A percentile compares a stretch with the other conserved stretches of the same genome.
These are phyloP conservation scores for Oeneis ivallda DNA, from an alignment of 2,888 invertebrate genomes.

Conservation along the genomic window DNA sequence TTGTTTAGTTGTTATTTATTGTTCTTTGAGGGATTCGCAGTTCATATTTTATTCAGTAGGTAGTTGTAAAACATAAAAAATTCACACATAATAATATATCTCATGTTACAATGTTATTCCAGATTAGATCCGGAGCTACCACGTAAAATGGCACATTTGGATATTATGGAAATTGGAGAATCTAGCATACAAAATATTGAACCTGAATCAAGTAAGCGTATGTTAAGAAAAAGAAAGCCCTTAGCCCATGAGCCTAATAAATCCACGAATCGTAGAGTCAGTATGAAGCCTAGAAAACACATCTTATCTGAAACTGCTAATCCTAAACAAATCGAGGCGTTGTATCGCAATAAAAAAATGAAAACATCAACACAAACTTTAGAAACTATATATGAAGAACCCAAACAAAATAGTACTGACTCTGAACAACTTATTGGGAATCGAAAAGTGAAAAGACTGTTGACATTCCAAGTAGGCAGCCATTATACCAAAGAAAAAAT, in stretches of 20 bases:
- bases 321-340: slow-evolving; percentile 75
- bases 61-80: too few species aligned
- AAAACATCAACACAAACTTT: slow-evolving; percentile 77
- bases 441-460: slow-evolving; percentile 80
- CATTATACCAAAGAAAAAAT: slow-evolving; percentile 80
- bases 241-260: slow-evolving; percentile 60
- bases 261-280: slow-evolving; percentile 71
- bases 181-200: slow-evolving; percentile 45
- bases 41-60: background rate
- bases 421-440: slow-evolving; percentile 73
- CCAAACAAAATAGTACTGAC: slow-evolving; percentile 69
- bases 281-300: slow-evolving; percentile 73
- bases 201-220: slow-evolving; percentile 54
- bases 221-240: slow-evolving; percentile 69
- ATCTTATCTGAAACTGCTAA: slow-evolving; percentile 63
- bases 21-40: background rate
- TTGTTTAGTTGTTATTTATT: background rate
- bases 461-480: slow-evolving; percentile 78
- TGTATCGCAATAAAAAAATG: slow-evolving; percentile 81
- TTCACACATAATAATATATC: background rate
- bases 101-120: slow-evolving; percentile 43
- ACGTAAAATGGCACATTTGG: slow-evolving; percentile 73
- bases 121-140: slow-evolving; percentile 69
- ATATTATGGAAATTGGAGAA: slow-evolving; percentile 70
- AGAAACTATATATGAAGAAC: slow-evolving; percentile 85